Base-by-base conservation (phyloP, 2,797 vertebrate genomes). In the Anniella stebbinsi region DNA sequence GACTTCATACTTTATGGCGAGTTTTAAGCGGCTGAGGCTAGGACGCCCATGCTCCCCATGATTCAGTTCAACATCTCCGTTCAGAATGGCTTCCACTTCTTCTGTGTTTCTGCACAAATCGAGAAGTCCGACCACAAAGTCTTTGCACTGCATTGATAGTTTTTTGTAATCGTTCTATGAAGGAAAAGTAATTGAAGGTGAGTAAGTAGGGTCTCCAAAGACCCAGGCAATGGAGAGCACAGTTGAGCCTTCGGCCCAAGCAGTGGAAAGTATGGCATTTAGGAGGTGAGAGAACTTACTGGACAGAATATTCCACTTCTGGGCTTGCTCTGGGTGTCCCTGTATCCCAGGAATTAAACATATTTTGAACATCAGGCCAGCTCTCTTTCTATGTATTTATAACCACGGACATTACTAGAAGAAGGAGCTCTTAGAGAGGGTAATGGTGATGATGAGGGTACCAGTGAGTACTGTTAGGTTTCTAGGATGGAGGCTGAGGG, bases 41-140 rank as follows among this genome's bases (percentile, higher is more conserved):
- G 98, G 98, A 13, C 98, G 98, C 13, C 97, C 97, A 0, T 77
- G 95, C 6, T 98, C 97, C 91, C 98, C 98, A 21, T 98, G 97
- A 12, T 95, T 97, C 33, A 90, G 94, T 91, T 98, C 98, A 0
- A 98, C 97, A n/a, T 99, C 98, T 33, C 99, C 99, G 0, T 98
- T 99, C 95, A 99, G 95, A 95, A 99, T 99, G 93, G 99, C 99
- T 95, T 99, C 99, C 80, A 99, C 99, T 97, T 99, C 99, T 96
- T 99, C 98, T 0, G 99, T 99, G 95, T 98, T 99, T 96, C 99
- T 98, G 96, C 99, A 99, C 91, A 99, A 97, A 94, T 99, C 99
- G 90, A 99, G 97, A 88, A 99, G 98, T 45, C 99, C 99, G 57
- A 99, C 99, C 86, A 99, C 98, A 84, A 99, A 99, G 94, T 99